Base-by-base conservation (phyloP, 1,140 invertebrate species). In the Sarcophaga bullata region DNA sequence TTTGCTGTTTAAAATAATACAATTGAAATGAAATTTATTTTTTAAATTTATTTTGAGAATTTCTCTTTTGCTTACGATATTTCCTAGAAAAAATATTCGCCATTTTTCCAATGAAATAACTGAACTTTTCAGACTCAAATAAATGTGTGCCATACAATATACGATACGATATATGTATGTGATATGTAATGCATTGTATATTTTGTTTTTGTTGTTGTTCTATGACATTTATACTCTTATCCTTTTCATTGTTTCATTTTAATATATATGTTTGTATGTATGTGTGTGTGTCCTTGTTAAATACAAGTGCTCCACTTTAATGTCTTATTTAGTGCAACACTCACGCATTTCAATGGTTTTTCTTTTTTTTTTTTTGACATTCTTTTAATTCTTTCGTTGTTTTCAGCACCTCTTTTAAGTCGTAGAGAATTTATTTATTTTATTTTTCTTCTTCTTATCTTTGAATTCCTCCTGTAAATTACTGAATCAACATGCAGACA, bases 301-400 rank as follows among this genome's bases (percentile, higher is more conserved):
- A 68, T 68, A 19, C 62, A 68, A 68, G 62, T 68, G 62, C 17
- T 68, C n/a, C 62, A 68, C 62, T 68, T 58, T n/a, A 58, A 37
- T 4, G 4, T 37, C 25, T 11, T 58, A 58, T 58, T 58, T 68
- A 68, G n/a, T 68, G 19, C 62, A 68, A 68, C 62, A 68, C 62
- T 25, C 62, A 68, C 62, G 62, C 62, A 68, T 25, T 68, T 58
- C 13, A 37, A 4, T 4, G 1, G 25, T 37, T 37, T n/a, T 58
- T 15, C 15, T 68, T 68, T 8, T 9, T 68, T 19, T 17, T 3
- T 19, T 68, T 68, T 8, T 8, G 7, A 68, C 17, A 1, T 19
- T 25, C 10, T 8, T 10, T 52, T 10, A 52, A 37, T 37, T 37
- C 50, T 52, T 52, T 52, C 9, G 9, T 52, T 52, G 8, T 52